Conservation (phyloP, 2,113 vertebrate genomes). For the Eudyptes chrysolophus region DNA sequence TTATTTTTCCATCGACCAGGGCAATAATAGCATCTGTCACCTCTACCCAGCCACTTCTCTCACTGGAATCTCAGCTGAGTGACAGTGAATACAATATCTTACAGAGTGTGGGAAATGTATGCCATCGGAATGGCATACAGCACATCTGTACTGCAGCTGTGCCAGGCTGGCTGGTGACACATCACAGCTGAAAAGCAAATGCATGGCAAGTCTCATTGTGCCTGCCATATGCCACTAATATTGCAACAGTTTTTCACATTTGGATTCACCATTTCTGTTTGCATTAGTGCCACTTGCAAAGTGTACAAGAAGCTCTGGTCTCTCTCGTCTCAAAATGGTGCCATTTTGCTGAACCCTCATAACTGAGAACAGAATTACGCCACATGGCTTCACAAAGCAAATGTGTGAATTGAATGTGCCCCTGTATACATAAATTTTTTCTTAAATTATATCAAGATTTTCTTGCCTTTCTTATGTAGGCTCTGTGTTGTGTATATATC, state of each 20-base stretch:
- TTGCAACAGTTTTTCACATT: background rate
- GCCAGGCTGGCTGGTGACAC: background rate
- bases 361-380: background rate
- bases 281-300: background rate
- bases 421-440: background rate
- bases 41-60: background rate
- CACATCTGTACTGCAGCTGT: constrained; percentile 28
- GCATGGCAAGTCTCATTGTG: background rate
- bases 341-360: background rate
- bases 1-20: background rate
- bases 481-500: background rate
- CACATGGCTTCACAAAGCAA: background rate
- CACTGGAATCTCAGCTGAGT: background rate
- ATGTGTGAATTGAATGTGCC: background rate
- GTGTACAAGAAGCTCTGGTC: background rate
- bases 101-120: background rate
- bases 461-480: background rate
- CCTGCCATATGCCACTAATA: background rate
- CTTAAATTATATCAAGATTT: background rate
- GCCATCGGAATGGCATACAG: background rate
- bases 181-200: background rate
- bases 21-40: background rate
- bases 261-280: background rate
- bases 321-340: background rate
- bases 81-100: background rate